Percentiles rank a stretch among this genome's conserved stretches.
These are phyloP conservation scores for Drosophila rufa DNA, from an alignment of 1,140 invertebrate genomes.

Conservation along the genomic window DNA sequence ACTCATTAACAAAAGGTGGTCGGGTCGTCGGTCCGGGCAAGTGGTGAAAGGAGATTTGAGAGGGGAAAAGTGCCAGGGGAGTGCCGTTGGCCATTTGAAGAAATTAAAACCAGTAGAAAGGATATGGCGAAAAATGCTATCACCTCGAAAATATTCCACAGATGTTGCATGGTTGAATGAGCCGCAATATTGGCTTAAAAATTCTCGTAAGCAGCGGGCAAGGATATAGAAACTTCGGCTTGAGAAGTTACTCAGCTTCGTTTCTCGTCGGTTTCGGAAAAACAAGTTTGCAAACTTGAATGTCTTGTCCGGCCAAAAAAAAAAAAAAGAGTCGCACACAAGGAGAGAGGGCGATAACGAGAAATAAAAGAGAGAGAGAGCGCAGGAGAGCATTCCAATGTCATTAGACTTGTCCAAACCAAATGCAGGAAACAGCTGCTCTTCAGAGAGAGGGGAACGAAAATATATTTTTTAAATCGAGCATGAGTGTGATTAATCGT, in stretches of 20 bases:
- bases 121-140: background rate
- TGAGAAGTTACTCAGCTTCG: conserved; percentile 8
- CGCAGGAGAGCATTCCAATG: conserved; percentile 14
- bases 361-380: conserved; percentile 5
- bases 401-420: conserved; percentile 21
- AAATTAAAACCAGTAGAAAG: conserved; percentile 4
- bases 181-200: background rate
- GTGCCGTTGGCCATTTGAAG: conserved; percentile 5
- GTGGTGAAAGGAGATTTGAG: conserved; percentile 4
- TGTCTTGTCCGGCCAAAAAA: conserved; percentile 15
- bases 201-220: background rate
- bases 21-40: background rate
- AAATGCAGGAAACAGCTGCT: conserved; percentile 39
- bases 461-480: conserved; percentile 30
- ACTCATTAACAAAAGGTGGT: conserved; percentile 67
- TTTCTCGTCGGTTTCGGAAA: conserved; percentile 29
- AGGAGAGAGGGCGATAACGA: conserved; percentile 15
- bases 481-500: conserved; percentile 41
- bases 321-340: conserved; percentile 11
- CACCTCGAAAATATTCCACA: no score
- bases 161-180: background rate
- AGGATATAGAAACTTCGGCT: conserved; percentile 7
- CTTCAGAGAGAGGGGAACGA: background rate
- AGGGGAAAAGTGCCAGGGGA: conserved; percentile 1
- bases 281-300: conserved; percentile 65